These are phyloP conservation scores for Yponomeuta sedellus DNA, from an alignment of 2,888 invertebrate genomes.

Conservation along the genomic window DNA sequence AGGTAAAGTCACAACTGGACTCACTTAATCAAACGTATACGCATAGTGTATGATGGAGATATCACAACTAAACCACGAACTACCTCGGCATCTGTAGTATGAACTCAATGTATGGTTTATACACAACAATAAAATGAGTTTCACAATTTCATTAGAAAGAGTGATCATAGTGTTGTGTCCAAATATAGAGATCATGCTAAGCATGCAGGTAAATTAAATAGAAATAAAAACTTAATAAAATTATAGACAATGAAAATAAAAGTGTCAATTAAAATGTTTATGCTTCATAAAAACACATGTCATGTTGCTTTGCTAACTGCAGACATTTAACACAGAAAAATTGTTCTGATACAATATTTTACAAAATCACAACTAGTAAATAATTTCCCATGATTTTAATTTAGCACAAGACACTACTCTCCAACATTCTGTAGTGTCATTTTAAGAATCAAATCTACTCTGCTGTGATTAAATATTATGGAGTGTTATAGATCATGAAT, in stretches of 20 bases:
- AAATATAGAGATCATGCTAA: too few relatives aligned
- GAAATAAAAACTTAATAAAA: constrained; percentile 22
- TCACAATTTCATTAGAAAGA: too few relatives aligned
- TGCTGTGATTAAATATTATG: constrained; percentile 12
- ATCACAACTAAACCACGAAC: constrained; percentile 72
- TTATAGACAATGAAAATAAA: neutral
- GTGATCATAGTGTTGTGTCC: too few relatives aligned
- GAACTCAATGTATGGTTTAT: too few relatives aligned
- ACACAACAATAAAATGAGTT: too few relatives aligned
- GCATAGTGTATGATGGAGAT: constrained; percentile 58
- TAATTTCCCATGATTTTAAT: neutral
- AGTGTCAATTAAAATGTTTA: neutral
- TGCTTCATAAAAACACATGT: neutral
- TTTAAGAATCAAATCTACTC: neutral
- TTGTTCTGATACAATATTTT: too few relatives aligned
- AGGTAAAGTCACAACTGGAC: constrained; percentile 62
- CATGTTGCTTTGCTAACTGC: neutral
- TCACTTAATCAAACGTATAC: constrained; percentile 71
- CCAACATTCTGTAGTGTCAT: neutral
- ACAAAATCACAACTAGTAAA: too few relatives aligned
- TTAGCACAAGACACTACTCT: neutral
- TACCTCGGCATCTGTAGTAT: constrained; percentile 9
- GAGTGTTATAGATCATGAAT: neutral
- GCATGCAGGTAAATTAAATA: constrained; percentile 56
- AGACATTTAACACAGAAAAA: too few relatives aligned